phyloP scores from a whole-genome alignment of 2,113 vertebrate genomes.

The Catagonus wagneri region DNA sequence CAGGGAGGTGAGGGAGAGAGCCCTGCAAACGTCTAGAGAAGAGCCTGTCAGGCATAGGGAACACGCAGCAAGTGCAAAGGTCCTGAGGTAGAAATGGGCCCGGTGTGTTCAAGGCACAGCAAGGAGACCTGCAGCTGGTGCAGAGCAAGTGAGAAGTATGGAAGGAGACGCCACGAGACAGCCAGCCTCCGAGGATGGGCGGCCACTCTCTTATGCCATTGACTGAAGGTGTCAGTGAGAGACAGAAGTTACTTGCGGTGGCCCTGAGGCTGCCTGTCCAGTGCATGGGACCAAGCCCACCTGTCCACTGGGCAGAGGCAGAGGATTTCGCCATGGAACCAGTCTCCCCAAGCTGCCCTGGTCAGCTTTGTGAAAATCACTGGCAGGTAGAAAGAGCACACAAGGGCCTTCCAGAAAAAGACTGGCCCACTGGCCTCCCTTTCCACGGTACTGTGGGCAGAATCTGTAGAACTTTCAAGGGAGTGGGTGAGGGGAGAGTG shows the following conservation, averaged over 20 bases:
- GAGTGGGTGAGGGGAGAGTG: too few relatives aligned
- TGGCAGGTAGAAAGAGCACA: background rate
- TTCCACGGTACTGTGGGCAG: background rate
- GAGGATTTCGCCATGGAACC: background rate
- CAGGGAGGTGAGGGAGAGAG: background rate
- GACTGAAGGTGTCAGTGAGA: background rate
- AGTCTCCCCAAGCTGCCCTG: background rate
- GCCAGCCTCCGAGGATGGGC: rapidly evolving
- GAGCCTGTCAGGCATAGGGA: background rate
- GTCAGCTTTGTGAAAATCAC: background rate
- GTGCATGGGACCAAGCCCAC: background rate
- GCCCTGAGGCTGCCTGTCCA: background rate
- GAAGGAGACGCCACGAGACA: background rate
- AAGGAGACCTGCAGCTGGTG: background rate
- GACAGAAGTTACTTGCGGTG: background rate
- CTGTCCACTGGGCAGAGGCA: background rate
- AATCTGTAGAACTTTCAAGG: background rate
- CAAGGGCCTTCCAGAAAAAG: background rate
- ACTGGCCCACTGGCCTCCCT: background rate
- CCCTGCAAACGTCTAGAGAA: background rate
- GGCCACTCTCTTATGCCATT: background rate
- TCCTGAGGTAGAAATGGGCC: background rate
- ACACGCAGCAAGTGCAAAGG: background rate
- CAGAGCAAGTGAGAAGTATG: rapidly evolving
- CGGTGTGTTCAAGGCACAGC: background rate